A percentile compares a stretch with the other conserved stretches of the same genome.
Evolutionary conservation across 2,113 vertebrate species (phyloP).

Genomic region (Oplegnathus fasciatus): DNA sequence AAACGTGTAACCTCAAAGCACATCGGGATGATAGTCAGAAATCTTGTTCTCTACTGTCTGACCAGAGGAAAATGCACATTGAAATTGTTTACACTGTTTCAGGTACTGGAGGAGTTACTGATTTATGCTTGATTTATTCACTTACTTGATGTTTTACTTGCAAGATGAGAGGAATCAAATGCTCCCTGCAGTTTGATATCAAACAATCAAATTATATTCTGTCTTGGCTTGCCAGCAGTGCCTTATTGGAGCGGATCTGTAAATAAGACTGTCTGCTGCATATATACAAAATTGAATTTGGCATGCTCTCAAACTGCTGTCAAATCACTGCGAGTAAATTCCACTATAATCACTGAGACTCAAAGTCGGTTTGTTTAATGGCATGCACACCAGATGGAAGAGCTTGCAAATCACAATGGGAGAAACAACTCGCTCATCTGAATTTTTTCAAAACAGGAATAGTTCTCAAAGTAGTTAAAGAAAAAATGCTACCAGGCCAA

Average conservation of each 20-base stretch:
- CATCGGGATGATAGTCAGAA: neutral
- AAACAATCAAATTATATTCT: neutral
- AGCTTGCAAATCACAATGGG: neutral
- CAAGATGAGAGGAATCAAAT: neutral
- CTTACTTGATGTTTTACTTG: neutral
- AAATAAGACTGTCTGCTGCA: neutral
- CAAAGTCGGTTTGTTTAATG: constrained; percentile 4
- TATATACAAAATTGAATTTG: constrained; percentile 2
- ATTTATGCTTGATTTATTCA: neutral
- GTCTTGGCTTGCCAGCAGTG: neutral
- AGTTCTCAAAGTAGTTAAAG: neutral
- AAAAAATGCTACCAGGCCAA: neutral
- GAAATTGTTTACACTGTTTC: neutral
- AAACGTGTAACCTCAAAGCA: neutral
- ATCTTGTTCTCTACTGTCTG: neutral
- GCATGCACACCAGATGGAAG: constrained; percentile 11
- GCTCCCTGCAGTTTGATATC: neutral
- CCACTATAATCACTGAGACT: constrained; percentile 9
- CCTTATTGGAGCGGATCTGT: constrained; percentile 7
- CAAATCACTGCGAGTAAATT: neutral
- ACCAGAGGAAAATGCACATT: neutral
- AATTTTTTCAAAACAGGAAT: neutral
- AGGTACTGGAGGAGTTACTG: neutral
- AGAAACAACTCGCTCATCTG: neutral
- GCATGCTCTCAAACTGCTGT: constrained; percentile 1